These are phyloP conservation scores for Eulemur albifrons DNA, from an alignment of 2,797 vertebrate genomes.

Conservation along the genomic window DNA sequence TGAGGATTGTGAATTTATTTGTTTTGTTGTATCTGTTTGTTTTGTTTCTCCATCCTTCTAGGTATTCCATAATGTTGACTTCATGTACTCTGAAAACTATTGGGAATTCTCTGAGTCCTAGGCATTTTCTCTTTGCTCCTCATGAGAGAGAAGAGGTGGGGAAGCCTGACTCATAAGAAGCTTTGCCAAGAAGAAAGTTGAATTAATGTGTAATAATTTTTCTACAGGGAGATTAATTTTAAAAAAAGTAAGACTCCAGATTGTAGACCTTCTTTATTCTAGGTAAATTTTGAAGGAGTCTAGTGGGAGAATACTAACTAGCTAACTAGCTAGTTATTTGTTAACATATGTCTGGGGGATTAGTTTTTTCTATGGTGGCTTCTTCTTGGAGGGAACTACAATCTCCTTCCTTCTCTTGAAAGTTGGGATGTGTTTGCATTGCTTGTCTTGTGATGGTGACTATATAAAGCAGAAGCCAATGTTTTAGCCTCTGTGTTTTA, in stretches of 20 bases:
- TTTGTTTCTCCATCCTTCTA: not conserved
- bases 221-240: not conserved
- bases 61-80: not conserved
- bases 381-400: not conserved
- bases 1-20: not conserved
- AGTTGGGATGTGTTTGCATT: not conserved
- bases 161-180: not conserved
- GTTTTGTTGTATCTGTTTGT: not conserved
- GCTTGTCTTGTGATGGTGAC: not conserved
- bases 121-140: not conserved
- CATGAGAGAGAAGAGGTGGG: not conserved
- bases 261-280: not conserved
- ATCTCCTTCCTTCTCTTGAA: not conserved
- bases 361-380: not conserved
- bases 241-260: not conserved
- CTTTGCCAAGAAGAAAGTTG: not conserved
- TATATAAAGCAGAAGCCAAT: not conserved
- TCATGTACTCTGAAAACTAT: not conserved
- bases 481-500: not conserved
- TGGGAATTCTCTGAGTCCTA: not conserved
- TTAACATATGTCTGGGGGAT: not conserved
- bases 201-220: not conserved
- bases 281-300: not conserved
- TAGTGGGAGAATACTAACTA: not conserved
- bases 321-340: not conserved